These are phyloP conservation scores for Harpagoxenus sublaevis DNA, from an alignment of 2,888 invertebrate species.

Conservation along the genomic window DNA sequence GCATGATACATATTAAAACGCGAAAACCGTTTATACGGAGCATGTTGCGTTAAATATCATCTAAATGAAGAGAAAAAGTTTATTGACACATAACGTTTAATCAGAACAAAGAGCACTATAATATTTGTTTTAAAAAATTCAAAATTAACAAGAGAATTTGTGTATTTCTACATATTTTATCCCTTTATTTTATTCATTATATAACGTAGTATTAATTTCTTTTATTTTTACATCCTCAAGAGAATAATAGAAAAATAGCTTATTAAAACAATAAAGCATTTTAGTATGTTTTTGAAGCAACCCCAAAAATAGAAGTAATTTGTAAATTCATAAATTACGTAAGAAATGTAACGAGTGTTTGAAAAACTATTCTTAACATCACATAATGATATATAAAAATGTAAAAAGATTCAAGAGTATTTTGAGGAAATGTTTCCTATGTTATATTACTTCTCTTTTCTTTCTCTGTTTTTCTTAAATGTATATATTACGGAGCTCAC, in stretches of 20 bases:
- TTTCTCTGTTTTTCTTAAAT: neutral
- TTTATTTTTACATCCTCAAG: neutral
- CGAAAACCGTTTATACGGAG: neutral
- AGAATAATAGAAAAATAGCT: neutral
- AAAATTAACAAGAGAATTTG: neutral
- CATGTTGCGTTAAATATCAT: neutral
- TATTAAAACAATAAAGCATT: neutral
- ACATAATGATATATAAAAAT: no score
- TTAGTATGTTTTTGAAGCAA: neutral
- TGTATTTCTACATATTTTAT: neutral
- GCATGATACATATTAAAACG: constrained; percentile 19
- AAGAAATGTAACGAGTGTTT: neutral
- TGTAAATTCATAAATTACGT: neutral
- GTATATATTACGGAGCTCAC: neutral
- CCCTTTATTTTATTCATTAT: neutral
- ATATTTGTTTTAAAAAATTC: neutral
- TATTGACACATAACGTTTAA: neutral
- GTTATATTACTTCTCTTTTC: neutral
- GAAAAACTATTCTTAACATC: neutral
- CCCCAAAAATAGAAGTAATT: neutral
- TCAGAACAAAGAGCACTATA: neutral
- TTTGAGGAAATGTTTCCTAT: neutral
- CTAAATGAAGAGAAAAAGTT: constrained; percentile 11
- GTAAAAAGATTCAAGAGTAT: neutral
- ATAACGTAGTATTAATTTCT: neutral